phyloP scores from a whole-genome alignment of 1,140 invertebrate genomes.

The Patella vulgata region DNA sequence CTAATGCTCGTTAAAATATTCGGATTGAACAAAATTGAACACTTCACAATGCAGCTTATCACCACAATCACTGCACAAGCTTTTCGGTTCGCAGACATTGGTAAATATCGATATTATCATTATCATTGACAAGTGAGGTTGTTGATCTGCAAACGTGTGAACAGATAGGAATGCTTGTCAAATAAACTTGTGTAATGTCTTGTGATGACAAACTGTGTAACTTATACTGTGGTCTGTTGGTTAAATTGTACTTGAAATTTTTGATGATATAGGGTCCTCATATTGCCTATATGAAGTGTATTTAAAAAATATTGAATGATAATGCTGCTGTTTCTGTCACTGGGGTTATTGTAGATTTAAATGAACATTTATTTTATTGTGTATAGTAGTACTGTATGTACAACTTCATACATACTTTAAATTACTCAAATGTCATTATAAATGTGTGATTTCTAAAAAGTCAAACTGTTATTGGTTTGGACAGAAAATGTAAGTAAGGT shows the following conservation, averaged over 20 bases:
- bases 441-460: no score
- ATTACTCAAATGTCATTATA: neutral
- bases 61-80: neutral
- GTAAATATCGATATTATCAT: neutral
- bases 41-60: neutral
- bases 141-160: neutral
- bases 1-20: constrained; percentile 25
- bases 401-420: constrained; percentile 1
- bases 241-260: neutral
- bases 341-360: neutral
- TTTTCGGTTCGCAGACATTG: neutral
- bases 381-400: neutral
- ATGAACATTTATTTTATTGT: neutral
- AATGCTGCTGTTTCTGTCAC: no score
- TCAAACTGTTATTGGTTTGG: no score
- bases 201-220: neutral
- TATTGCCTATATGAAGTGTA: no score
- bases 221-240: neutral
- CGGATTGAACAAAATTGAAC: neutral
- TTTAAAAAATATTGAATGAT: no score
- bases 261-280: no score
- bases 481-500: no score
- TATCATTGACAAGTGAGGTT: neutral
- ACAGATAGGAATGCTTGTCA: neutral
- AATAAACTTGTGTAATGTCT: neutral